Percentiles rank a stretch among this genome's conserved stretches.
Evolutionary conservation across 2,113 vertebrate species (phyloP).

Genomic region (Helogale parvula): DNA sequence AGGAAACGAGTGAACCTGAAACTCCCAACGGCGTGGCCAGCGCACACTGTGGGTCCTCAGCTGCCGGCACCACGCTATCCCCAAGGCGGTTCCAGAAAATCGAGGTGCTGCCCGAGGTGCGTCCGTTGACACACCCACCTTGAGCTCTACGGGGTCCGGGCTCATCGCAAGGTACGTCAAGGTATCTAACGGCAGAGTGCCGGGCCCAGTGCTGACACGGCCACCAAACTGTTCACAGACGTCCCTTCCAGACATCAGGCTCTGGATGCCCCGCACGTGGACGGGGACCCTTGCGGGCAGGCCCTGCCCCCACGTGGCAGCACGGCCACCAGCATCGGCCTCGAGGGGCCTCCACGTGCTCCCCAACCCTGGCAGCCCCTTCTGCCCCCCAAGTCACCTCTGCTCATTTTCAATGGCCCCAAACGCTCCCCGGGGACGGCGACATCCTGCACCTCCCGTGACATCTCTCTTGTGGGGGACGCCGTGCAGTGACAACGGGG

Average conservation of each 20-base stretch:
- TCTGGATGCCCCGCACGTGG: rapidly evolving
- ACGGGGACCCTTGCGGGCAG: rapidly evolving
- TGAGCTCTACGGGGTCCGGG: rapidly evolving
- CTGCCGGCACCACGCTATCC: rapidly evolving
- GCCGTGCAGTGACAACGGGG: rapidly evolving
- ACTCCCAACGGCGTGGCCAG: rapidly evolving
- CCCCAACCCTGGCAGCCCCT: neutral
- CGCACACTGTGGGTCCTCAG: neutral
- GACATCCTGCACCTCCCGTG: rapidly evolving
- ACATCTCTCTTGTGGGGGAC: rapidly evolving
- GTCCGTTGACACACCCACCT: rapidly evolving
- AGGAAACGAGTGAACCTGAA: rapidly evolving
- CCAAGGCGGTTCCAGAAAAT: neutral
- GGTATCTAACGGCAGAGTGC: rapidly evolving
- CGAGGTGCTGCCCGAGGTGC: rapidly evolving
- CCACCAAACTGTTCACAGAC: too few relatives aligned
- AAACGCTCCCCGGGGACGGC: rapidly evolving
- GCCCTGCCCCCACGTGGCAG: neutral
- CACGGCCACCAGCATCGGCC: too few relatives aligned
- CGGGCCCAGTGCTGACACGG: rapidly evolving
- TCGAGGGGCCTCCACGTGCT: rapidly evolving
- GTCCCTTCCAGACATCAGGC: neutral
- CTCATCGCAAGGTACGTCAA: rapidly evolving
- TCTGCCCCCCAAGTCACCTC: rapidly evolving
- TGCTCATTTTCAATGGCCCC: neutral